Evolutionary conservation across 2,888 invertebrate species (phyloP).

Genomic region (Ochropleura plecta): DNA sequence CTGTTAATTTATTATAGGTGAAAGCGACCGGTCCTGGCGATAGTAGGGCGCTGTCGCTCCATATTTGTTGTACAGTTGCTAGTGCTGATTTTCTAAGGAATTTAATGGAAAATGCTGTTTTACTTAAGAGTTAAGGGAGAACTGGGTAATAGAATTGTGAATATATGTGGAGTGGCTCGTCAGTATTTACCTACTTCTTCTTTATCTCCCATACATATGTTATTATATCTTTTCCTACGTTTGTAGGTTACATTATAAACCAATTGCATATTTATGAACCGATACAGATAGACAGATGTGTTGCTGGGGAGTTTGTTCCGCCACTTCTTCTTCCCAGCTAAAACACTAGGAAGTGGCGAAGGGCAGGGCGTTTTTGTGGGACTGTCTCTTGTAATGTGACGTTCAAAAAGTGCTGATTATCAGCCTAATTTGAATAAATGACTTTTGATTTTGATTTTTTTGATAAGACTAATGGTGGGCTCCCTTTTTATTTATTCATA

Average conservation of each 20-base stretch:
- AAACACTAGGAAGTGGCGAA: too few relatives aligned
- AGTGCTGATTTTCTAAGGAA: slow-evolving; percentile 58
- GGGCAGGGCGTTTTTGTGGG: too few relatives aligned
- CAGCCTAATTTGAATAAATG: too few relatives aligned
- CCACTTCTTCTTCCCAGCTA: too few relatives aligned
- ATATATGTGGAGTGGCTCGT: slow-evolving; percentile 1
- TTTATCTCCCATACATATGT: not conserved
- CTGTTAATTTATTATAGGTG: slow-evolving; percentile 68
- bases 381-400: too few relatives aligned
- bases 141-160: slow-evolving; percentile 31
- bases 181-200: not conserved
- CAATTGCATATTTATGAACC: not conserved
- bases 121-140: slow-evolving; percentile 20
- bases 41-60: slow-evolving; percentile 74
- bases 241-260: not conserved
- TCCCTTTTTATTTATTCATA: too few relatives aligned
- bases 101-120: slow-evolving; percentile 55
- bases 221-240: not conserved
- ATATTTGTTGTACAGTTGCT: slow-evolving; percentile 66
- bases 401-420: too few relatives aligned
- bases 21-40: slow-evolving; percentile 70
- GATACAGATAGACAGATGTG: too few relatives aligned
- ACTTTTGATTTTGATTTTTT: too few relatives aligned
- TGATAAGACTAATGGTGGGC: not conserved
- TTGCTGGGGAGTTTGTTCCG: too few relatives aligned